These are phyloP conservation scores for Saguinus imperator DNA, from an alignment of 2,113 vertebrate genomes.

Conservation along the genomic window DNA sequence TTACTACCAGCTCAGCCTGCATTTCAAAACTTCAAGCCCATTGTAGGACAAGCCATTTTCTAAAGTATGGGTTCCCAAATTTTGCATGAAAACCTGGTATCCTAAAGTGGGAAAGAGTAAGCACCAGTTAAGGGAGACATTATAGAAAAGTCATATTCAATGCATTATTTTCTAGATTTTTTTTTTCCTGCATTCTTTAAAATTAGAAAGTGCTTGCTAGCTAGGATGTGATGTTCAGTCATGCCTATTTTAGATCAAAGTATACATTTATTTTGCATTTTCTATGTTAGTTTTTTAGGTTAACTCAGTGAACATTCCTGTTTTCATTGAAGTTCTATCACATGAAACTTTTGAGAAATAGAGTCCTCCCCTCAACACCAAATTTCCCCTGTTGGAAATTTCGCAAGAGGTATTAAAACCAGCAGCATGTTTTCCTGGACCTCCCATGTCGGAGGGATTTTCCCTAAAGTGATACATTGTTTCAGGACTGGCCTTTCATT, in stretches of 20 bases:
- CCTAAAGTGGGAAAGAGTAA: not conserved
- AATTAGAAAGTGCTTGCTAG: not conserved
- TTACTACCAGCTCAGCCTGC: not conserved
- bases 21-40: not conserved
- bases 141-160: not conserved
- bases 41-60: not conserved
- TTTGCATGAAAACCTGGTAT: not conserved
- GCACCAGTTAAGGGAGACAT: not conserved
- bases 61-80: not conserved
- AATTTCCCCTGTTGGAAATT: not conserved
- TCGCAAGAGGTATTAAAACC: slow-evolving; percentile 28
- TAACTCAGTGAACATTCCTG: not conserved
- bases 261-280: not conserved
- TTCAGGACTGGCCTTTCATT: not conserved
- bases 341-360: slow-evolving; percentile 10
- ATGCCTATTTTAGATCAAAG: not conserved
- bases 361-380: not conserved
- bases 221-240: not conserved
- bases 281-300: not conserved
- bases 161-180: not conserved
- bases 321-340: not conserved
- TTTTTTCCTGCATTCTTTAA: not conserved
- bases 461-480: slow-evolving; percentile 16
- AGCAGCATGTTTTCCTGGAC: not conserved
- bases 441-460: slow-evolving; percentile 8